Evolutionary conservation across 1,140 invertebrate genomes (phyloP).

Genomic region (Battus philenor): DNA sequence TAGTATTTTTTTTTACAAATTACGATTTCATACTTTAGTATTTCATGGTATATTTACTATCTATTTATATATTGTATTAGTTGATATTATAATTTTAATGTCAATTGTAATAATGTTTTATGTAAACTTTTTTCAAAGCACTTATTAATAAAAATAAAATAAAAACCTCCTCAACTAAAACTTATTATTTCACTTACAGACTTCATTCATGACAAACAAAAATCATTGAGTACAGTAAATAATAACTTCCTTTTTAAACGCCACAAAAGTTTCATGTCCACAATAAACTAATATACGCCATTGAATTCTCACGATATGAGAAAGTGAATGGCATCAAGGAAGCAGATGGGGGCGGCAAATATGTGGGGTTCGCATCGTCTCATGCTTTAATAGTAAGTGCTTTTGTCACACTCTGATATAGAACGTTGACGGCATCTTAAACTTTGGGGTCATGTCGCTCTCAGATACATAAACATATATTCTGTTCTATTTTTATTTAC

Average conservation of each 20-base stretch:
- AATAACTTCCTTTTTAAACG: neutral
- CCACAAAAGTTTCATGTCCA: slow-evolving; percentile 1
- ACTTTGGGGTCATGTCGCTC: no score
- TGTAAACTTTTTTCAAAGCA: neutral
- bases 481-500: no score
- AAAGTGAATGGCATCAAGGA: slow-evolving; percentile 44
- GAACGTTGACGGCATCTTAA: neutral
- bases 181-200: neutral
- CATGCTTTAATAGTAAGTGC: slow-evolving; percentile 29
- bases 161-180: no score
- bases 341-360: slow-evolving; percentile 56
- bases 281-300: slow-evolving; percentile 13
- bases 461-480: no score
- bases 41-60: no score
- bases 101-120: neutral
- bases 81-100: neutral
- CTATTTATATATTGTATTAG: no score
- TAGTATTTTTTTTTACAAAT: no score
- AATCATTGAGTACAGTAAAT: neutral
- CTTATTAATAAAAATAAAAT: no score
- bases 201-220: neutral
- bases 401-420: slow-evolving; percentile 26
- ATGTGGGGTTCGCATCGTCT: slow-evolving; percentile 46
- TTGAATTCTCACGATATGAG: slow-evolving; percentile 21
- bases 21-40: no score